Evolutionary conservation across 2,797 vertebrate genomes (phyloP).

Genomic region (Pantherophis vulpinus): DNA sequence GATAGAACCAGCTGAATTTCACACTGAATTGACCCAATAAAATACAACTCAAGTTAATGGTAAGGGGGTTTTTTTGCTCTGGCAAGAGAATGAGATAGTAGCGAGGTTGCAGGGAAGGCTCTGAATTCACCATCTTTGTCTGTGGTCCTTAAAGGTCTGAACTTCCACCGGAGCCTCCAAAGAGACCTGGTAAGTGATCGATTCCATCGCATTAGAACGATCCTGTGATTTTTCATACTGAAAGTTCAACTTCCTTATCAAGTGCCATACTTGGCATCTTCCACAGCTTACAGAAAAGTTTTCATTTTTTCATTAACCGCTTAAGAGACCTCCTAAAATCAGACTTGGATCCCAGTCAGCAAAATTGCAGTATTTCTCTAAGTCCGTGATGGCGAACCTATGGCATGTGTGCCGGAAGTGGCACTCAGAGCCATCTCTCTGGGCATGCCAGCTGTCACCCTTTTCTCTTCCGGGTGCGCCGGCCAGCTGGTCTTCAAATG

Average conservation of each 20-base stretch:
- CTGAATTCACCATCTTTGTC: conserved; percentile 1
- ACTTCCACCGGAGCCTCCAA: conserved; percentile 34
- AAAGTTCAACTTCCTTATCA: not conserved
- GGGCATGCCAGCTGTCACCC: no score
- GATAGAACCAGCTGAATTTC: no score
- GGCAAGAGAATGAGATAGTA: not conserved
- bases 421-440: no score
- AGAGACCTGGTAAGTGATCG: conserved; percentile 44
- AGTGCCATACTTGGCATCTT: not conserved
- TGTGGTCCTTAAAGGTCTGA: conserved; percentile 50
- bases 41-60: not conserved
- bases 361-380: not conserved
- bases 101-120: not conserved
- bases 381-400: no score
- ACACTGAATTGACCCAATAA: not conserved
- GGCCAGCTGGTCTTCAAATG: no score
- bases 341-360: not conserved
- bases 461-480: no score
- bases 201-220: not conserved
- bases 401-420: no score
- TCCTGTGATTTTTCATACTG: not conserved
- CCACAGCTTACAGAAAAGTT: not conserved
- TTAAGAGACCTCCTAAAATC: not conserved
- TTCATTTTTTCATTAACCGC: not conserved
- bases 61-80: not conserved